Evolutionary conservation across 2,888 invertebrate species (phyloP), one percentile per base, ranked within the genome.

Genomic region (Epinotia demarniana): DNA sequence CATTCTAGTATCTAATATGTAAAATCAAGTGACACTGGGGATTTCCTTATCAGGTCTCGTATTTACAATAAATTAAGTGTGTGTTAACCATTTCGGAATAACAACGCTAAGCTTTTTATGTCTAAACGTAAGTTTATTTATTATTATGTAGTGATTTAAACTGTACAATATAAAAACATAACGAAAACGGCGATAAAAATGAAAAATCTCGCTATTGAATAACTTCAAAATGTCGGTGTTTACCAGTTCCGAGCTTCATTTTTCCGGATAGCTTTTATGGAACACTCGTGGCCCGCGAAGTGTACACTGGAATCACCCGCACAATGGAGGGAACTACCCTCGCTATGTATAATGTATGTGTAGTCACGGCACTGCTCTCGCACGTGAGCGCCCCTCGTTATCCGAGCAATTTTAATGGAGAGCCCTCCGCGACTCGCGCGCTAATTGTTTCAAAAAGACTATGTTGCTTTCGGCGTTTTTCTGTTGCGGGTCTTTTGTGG

Each of bases 331-430:
- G 84, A 83, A 83, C 83, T 83, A 84, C 88, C 89, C 87, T 87
- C 85, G 79, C 78, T 69, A 55, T 55, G 78, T 81, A 80, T 90
- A 89, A 90, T 90, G 88, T 89, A 89, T 90, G 90, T 87, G 84
- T 83, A 87, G 88, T 87, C 90, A 89, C 85, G 88, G 84, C 84
- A 79, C 79, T 80, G 80, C 77, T 73, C 61, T 63, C 61, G 72
- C 72, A 64, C 79, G 78, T 83, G 81, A 85, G 88, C 85, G 86
- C 85, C 85, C 86, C 85, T 86, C 84, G 85, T 85, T 85, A 84
- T 87, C 84, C 86, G 89, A 89, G 86, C 89, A 89, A 86, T 88
- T 89, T 87, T 89, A 89, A 90, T 88, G 85, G 86, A 92, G 89
- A 83, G 84, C 86, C 82, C 89, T 91, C 79, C 79, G 81, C 81